Evolutionary conservation across 2,888 invertebrate species (phyloP).

Genomic region (Blomia tropicalis): DNA sequence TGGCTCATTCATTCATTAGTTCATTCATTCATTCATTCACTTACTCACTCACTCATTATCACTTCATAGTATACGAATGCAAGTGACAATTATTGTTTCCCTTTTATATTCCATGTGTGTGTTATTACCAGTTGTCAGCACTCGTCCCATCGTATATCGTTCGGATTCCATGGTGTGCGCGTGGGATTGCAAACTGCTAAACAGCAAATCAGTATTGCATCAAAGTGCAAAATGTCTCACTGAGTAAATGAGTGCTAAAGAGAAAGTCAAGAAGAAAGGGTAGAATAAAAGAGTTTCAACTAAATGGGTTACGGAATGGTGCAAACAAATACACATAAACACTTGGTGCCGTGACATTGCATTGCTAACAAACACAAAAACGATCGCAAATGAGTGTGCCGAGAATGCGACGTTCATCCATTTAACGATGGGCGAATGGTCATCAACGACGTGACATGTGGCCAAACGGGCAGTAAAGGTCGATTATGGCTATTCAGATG

Average conservation of each 20-base stretch:
- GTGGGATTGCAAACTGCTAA: background rate
- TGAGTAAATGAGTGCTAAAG: background rate
- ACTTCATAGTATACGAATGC: background rate
- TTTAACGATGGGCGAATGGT: too few species aligned
- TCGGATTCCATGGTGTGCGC: background rate
- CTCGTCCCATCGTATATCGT: background rate
- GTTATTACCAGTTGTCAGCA: constrained; percentile 4
- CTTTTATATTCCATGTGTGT: too few species aligned
- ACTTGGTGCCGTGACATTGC: too few species aligned
- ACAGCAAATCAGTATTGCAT: background rate
- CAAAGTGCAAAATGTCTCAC: background rate
- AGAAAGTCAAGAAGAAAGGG: too few species aligned
- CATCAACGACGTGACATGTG: constrained; percentile 2
- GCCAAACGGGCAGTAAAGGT: constrained; percentile 3
- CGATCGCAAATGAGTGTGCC: too few species aligned
- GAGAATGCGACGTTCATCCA: too few species aligned
- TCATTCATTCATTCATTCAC: too few species aligned
- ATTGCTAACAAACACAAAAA: too few species aligned
- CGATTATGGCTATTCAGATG: constrained; percentile 2
- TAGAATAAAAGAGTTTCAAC: too few species aligned
- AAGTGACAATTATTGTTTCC: constrained; percentile 6
- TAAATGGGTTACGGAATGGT: background rate
- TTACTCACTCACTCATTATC: background rate
- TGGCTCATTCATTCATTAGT: too few species aligned
- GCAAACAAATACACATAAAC: too few species aligned